A percentile compares a stretch with the other conserved stretches of the same genome.
These are phyloP conservation scores for Brienomyrus brachyistius DNA, from an alignment of 2,113 vertebrate genomes.

Conservation along the genomic window DNA sequence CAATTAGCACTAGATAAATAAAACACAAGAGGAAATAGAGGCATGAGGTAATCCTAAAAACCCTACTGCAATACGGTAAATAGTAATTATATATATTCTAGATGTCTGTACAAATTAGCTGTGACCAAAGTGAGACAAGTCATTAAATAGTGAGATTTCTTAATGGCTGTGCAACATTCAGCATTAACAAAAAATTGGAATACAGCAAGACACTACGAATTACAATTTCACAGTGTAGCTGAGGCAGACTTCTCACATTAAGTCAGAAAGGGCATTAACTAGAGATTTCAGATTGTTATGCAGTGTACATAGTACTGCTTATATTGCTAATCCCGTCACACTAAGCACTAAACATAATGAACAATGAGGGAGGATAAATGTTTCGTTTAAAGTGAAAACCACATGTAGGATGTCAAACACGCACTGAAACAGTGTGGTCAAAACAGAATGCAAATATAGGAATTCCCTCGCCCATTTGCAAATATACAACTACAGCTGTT, in stretches of 20 bases:
- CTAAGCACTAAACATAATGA: neutral
- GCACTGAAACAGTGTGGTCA: neutral
- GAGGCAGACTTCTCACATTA: neutral
- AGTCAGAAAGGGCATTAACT: neutral
- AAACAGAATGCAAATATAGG: neutral
- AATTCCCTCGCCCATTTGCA: neutral
- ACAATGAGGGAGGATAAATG: neutral
- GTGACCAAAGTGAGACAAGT: neutral
- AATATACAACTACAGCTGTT: neutral
- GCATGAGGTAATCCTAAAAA: no score
- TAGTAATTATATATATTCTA: neutral
- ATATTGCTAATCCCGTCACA: no score
- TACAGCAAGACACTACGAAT: no score
- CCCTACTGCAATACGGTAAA: no score
- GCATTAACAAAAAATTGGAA: no score
- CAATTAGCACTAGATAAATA: no score
- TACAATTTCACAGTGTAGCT: no score
- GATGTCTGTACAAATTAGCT: neutral
- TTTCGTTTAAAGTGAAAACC: neutral
- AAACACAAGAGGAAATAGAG: no score
- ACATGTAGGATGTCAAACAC: neutral
- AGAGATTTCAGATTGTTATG: neutral
- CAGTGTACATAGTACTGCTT: neutral
- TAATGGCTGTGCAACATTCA: neutral
- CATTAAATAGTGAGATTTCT: neutral